Base-by-base conservation (phyloP, 2,113 vertebrate species). In the Furnarius figulus region DNA sequence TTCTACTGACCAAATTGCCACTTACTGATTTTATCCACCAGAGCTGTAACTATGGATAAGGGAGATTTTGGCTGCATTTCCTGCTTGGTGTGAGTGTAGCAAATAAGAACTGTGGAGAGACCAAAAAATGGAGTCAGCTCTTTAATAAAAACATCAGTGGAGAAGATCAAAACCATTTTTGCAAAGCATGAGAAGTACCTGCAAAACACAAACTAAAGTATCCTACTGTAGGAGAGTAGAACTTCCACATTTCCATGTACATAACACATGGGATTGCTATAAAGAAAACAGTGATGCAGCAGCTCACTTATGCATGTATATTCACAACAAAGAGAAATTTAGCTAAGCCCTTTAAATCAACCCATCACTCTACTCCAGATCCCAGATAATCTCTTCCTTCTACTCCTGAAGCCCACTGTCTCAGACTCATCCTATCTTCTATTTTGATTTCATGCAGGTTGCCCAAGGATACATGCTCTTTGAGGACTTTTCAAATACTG, bases 11-110 rank as follows among this genome's bases (percentile, higher is more conserved):
- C 47, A 59, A 87, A 74, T 44, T 55, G 58, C 46, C 62, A 89
- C 98, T 97, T 98, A 99, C 99, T 99, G 70, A 99, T 99, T 96
- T 99, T 99, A 97, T 99, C 99, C 96, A 99, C 99, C 95, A 99
- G 97, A 65, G 99, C 99, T 33, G 99, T 99, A 97, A 99, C 99
- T 76, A 99, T 99, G 16, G 99, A 99, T 94, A 99, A 97, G 70
- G 99, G 99, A 74, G 99, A 99, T 84, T 90, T 98, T 63, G 97
- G 96, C 91, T 97, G 93, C 3, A 68, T 96, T 6, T 98, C 84
- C 80, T 98, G 98, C 88, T 98, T 99, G 87, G 98, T 99, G 92
- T 99, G 99, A 81, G 98, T 99, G 96, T 99, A 99, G 86, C 99
- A 99, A 97, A 99, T 98, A 87, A 99, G 99, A 96, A 99, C 99